A percentile compares a stretch with the other conserved stretches of the same genome.
Conservation (phyloP, 2,797 vertebrate species). For the Pyrocephalus nanus region DNA sequence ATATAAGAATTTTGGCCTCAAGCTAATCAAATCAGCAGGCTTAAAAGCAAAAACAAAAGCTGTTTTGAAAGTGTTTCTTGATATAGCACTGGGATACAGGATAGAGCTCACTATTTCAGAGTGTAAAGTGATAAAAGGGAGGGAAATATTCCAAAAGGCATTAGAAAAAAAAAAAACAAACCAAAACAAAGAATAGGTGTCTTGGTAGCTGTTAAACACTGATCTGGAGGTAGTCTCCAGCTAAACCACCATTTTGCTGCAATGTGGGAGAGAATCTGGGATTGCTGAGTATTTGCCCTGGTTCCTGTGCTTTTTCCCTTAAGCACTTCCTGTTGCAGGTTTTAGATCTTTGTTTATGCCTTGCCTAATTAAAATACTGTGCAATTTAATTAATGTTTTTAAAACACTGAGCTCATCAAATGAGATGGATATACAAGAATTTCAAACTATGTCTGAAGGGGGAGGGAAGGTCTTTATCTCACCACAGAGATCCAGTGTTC, state of each 20-base stretch:
- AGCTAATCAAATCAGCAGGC: neutral
- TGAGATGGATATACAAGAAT: constrained; percentile 51
- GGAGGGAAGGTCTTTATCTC: constrained; percentile 5
- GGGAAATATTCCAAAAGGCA: neutral
- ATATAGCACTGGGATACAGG: neutral
- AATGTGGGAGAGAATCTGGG: neutral
- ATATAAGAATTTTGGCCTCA: neutral
- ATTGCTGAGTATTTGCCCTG: neutral
- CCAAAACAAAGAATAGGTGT: neutral
- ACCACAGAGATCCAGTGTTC: neutral
- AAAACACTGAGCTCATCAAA: constrained; percentile 39
- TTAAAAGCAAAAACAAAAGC: neutral
- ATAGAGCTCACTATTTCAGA: neutral
- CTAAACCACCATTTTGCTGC: neutral
- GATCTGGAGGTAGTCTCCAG: neutral
- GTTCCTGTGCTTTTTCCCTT: constrained; percentile 2
- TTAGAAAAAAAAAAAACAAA: neutral
- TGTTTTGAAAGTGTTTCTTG: neutral
- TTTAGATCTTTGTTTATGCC: constrained; percentile 55
- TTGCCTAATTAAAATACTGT: constrained; percentile 14
- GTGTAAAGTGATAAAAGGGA: neutral
- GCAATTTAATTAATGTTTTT: constrained; percentile 38
- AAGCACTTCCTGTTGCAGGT: constrained; percentile 37
- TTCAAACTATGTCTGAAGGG: constrained; percentile 56
- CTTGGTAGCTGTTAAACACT: neutral